These are phyloP conservation scores for Leuciscus idus DNA, from an alignment of 2,113 vertebrate species.

Conservation along the genomic window DNA sequence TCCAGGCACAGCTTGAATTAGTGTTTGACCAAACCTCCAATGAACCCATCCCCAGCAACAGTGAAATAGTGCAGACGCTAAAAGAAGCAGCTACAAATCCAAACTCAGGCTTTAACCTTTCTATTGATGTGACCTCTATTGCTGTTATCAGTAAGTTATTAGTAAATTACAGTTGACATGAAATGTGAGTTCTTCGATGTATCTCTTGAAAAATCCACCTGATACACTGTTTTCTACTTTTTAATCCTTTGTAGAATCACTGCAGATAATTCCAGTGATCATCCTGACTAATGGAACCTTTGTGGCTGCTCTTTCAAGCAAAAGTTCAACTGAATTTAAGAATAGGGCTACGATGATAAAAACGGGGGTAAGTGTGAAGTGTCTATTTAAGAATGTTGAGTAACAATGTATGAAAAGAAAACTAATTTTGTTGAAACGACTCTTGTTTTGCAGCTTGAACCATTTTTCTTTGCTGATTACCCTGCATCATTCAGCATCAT, in stretches of 20 bases:
- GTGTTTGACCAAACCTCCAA: conserved; percentile 32
- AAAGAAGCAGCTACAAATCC: neutral
- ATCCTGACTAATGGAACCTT: conserved; percentile 49
- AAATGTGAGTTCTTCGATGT: neutral
- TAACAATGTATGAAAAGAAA: neutral
- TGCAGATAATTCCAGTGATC: neutral
- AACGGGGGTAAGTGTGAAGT: conserved; percentile 30
- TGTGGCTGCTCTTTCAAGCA: neutral
- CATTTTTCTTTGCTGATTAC: conserved; percentile 30
- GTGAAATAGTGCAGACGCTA: conserved; percentile 10
- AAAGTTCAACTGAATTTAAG: neutral
- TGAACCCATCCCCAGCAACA: neutral
- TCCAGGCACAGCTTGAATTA: conserved; percentile 26
- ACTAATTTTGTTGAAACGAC: neutral
- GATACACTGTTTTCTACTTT: no score
- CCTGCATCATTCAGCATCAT: conserved; percentile 6
- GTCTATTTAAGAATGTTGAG: neutral
- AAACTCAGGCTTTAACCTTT: neutral
- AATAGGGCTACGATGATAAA: conserved; percentile 43
- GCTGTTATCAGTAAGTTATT: conserved; percentile 17
- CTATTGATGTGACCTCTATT: neutral
- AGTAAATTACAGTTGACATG: neutral
- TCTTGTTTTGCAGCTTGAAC: conserved; percentile 31
- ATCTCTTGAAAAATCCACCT: no score
- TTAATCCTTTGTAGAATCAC: neutral